Evolutionary conservation across 2,797 vertebrate species (phyloP), one percentile per base, ranked within the genome.

Genomic region (Rousettus madagascariensis): DNA sequence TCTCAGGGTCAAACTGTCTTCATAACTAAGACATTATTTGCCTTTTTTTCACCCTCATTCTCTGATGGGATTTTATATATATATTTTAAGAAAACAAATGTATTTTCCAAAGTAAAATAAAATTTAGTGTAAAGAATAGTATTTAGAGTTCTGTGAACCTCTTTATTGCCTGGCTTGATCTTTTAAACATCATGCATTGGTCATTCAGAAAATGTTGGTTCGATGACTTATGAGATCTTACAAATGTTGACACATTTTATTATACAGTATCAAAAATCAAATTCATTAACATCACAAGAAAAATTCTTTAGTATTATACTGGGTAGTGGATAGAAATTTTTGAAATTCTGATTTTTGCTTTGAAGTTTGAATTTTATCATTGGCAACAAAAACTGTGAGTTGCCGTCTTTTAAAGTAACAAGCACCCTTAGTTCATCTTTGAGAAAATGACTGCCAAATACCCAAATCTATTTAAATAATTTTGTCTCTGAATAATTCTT

Each of bases 391-490:
- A 33, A 85, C 2, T 43, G 49, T 80, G 36, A 38, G 38, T 7
- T 85, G 8, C 59, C 59, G 49, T 94, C 53, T 85, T 26, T 95
- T 33, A 33, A 94, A 74, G 51, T 89, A 24, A 77, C 6, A 87
- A 59, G 19, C 24, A 77, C 28, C 85, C 17, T 91, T 85, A 61
- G 30, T 24, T 92, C 41, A 43, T 53, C 66, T 94, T 75, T 92
- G 13, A 86, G 79, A 96, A 92, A 94, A 61, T 71, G 30, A 66
- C 30, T 85, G 26, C 63, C 15, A 86, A 86, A 86, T 75, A 90
- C 30, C 11, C 26, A 75, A 90, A 41, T 49, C 15, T 63, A 12
- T 61, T 12, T 61, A 13, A 61, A 61, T 61, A 46, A 46, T 38
- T 68, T 55, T 84, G 43, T 61, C 9, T 41, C 28, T 77, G 10